Conservation (phyloP, 2,113 vertebrate species). For the Phylloscopus whistleri region DNA sequence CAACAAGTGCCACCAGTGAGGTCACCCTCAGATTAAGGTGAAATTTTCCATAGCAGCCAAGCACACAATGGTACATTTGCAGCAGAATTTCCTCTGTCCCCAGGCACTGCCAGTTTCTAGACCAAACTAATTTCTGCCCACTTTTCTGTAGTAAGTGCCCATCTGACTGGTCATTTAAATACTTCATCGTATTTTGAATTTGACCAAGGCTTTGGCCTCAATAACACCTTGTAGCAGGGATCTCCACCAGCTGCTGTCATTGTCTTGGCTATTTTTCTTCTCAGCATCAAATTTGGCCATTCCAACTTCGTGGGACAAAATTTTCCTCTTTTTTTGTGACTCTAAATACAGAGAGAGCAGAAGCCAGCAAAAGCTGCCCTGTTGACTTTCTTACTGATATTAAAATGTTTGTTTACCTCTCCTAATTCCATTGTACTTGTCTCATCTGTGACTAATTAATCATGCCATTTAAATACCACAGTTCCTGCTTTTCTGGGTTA, state of each 20-base stretch:
- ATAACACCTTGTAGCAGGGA: not conserved
- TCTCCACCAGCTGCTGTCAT: not conserved
- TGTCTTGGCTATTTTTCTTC: not conserved
- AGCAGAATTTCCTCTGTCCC: not conserved
- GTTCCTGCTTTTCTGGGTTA: not conserved
- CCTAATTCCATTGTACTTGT: not conserved
- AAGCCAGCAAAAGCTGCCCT: not conserved
- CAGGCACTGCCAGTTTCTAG: not conserved
- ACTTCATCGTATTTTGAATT: not conserved
- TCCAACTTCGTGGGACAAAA: not conserved
- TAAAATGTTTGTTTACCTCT: not conserved
- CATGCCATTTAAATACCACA: not conserved
- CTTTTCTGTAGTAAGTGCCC: not conserved
- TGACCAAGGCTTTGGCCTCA: not conserved
- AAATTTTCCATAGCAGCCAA: not conserved
- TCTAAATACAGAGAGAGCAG: not conserved
- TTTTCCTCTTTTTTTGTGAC: not conserved
- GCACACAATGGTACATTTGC: not conserved
- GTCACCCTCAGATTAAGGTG: not conserved
- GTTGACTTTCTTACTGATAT: not conserved
- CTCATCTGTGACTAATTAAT: not conserved
- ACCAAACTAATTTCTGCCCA: not conserved
- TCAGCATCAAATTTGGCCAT: not conserved
- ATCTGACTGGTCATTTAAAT: not conserved
- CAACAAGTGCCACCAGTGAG: not conserved